A percentile compares a stretch with the other conserved stretches of the same genome.
Conservation (phyloP, 2,888 invertebrate species). For the Brachyptera putata region DNA sequence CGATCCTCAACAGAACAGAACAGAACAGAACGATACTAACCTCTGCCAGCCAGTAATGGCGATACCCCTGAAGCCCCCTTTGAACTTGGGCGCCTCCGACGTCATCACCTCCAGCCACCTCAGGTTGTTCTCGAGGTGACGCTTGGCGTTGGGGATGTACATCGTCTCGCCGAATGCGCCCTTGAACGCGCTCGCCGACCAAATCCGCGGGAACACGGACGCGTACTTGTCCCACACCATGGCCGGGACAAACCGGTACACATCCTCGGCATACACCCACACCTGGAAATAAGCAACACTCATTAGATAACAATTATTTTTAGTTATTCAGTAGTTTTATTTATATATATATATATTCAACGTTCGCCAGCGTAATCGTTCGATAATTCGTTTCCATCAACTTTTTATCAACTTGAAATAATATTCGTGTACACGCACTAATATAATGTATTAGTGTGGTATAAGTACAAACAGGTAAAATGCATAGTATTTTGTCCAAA, state of each 20-base stretch:
- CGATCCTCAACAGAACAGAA: no score
- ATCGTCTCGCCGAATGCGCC: constrained; percentile 70
- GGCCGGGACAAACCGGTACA: constrained; percentile 51
- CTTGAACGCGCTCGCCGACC: constrained; percentile 73
- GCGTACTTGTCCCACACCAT: constrained; percentile 64
- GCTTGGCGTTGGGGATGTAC: constrained; percentile 60
- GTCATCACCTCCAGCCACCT: constrained; percentile 65
- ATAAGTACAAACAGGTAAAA: no score
- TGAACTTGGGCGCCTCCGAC: constrained; percentile 53
- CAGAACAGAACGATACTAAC: no score
- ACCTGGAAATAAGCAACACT: constrained; percentile 40
- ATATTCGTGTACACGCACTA: no score
- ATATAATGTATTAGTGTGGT: no score
- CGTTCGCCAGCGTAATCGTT: no score
- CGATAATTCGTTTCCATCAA: no score
- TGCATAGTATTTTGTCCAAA: no score
- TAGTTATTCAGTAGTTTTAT: no score
- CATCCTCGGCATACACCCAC: constrained; percentile 73
- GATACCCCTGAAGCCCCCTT: constrained; percentile 51
- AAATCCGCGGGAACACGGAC: constrained; percentile 61
- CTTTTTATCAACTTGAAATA: no score
- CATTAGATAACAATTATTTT: no score
- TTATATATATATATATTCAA: no score
- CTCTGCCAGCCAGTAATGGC: constrained; percentile 58
- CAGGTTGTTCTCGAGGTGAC: constrained; percentile 66